Evolutionary conservation across 2,797 vertebrate genomes (phyloP).

Genomic region (Coreius guichenoti): DNA sequence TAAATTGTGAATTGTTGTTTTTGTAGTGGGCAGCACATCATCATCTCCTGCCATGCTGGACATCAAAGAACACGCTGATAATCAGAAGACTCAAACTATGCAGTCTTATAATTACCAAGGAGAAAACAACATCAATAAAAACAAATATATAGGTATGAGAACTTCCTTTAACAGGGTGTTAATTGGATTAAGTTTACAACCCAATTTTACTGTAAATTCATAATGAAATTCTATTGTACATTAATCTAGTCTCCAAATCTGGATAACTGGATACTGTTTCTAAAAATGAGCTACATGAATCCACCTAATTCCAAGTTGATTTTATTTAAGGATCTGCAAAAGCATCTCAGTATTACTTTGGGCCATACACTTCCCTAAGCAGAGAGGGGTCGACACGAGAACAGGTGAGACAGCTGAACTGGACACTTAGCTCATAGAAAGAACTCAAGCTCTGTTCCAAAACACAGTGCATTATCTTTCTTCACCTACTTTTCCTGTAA

Average conservation of each 20-base stretch:
- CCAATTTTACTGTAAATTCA: neutral
- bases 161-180: neutral
- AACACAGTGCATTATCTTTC: too few relatives aligned
- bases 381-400: slow-evolving; percentile 92
- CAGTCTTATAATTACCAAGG: slow-evolving; percentile 97
- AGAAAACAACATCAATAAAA: slow-evolving; percentile 88
- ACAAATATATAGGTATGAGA: slow-evolving; percentile 89
- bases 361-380: slow-evolving; percentile 92
- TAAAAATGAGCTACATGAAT: neutral
- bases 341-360: slow-evolving; percentile 90
- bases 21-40: slow-evolving; percentile 90
- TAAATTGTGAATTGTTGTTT: neutral
- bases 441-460: too few relatives aligned
- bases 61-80: slow-evolving; percentile 91
- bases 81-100: slow-evolving; percentile 92
- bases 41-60: slow-evolving; percentile 94
- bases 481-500: too few relatives aligned
- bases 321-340: slow-evolving; percentile 89
- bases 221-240: neutral
- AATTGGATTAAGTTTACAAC: neutral
- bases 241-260: neutral
- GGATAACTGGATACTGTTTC: neutral
- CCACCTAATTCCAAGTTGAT: neutral
- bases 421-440: too few relatives aligned
- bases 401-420: slow-evolving; percentile 81